These are phyloP conservation scores for Galerucella nymphaeae DNA, from an alignment of 2,888 invertebrate species.

Conservation along the genomic window DNA sequence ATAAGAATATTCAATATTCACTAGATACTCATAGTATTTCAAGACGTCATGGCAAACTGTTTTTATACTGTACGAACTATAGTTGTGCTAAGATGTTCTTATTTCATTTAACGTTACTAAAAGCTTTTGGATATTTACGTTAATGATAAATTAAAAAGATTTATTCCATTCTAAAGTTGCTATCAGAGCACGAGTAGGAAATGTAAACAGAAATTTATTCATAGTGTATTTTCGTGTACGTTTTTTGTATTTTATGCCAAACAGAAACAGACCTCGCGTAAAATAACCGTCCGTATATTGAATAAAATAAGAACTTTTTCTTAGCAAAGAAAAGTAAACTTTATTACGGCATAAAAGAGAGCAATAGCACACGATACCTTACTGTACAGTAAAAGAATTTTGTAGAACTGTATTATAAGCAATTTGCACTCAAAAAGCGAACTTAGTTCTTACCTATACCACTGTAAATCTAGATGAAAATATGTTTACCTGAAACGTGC, in stretches of 20 bases:
- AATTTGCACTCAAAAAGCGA: conserved; percentile 50
- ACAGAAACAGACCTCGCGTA: too few relatives aligned
- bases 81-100: too few relatives aligned
- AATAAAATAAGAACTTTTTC: conserved; percentile 38
- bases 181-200: too few relatives aligned
- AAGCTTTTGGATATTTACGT: too few relatives aligned
- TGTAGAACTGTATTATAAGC: conserved; percentile 50
- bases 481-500: conserved; percentile 52
- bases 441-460: conserved; percentile 43
- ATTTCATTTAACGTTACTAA: too few relatives aligned
- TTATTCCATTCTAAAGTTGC: too few relatives aligned
- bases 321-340: conserved; percentile 41
- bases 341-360: conserved; percentile 43
- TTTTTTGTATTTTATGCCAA: conserved; percentile 27
- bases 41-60: too few relatives aligned
- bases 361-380: conserved; percentile 38
- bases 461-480: conserved; percentile 51
- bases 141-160: too few relatives aligned
- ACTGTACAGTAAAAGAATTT: conserved; percentile 43
- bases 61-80: too few relatives aligned
- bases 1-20: too few relatives aligned
- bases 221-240: conserved; percentile 8
- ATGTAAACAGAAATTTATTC: not conserved
- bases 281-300: conserved; percentile 9
- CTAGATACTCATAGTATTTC: too few relatives aligned